Conservation (phyloP, 2,113 vertebrate genomes). For the Tursiops truncatus region DNA sequence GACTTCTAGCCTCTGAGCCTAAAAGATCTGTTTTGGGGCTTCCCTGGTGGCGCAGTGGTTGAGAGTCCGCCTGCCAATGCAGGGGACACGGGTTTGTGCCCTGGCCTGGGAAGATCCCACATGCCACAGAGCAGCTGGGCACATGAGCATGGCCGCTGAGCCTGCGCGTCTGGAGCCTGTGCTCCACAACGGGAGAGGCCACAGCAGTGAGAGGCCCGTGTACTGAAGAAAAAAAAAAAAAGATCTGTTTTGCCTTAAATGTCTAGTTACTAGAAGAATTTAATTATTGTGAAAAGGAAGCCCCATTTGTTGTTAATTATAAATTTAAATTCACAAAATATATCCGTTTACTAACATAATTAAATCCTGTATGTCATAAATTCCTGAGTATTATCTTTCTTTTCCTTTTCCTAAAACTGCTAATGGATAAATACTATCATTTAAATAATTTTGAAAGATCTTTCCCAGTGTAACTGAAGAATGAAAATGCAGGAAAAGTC, state of each 20-base stretch:
- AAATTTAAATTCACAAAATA: conserved; percentile 61
- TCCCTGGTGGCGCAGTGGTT: too few relatives aligned
- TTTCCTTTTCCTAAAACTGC: conserved; percentile 41
- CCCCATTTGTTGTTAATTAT: conserved; percentile 63
- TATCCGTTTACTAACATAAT: conserved; percentile 43
- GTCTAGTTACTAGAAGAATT: background rate
- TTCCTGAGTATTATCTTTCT: background rate
- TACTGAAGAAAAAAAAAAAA: background rate
- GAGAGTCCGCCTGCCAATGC: too few relatives aligned
- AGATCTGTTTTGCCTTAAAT: background rate
- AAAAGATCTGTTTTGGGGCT: background rate
- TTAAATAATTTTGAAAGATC: conserved; percentile 36
- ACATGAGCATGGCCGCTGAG: too few relatives aligned
- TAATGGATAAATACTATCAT: conserved; percentile 22
- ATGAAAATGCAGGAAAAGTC: background rate
- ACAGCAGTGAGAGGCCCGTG: too few relatives aligned
- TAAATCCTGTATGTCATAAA: conserved; percentile 67
- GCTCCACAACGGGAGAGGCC: too few relatives aligned
- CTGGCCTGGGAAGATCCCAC: too few relatives aligned
- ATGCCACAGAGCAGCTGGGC: too few relatives aligned
- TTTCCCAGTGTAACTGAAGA: conserved; percentile 28
- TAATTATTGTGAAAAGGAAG: background rate
- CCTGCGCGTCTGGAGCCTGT: too few relatives aligned
- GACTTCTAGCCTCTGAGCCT: background rate
- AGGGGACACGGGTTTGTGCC: too few relatives aligned